Conservation (phyloP, 2,888 invertebrate species). For the Calephelis perditalis region DNA sequence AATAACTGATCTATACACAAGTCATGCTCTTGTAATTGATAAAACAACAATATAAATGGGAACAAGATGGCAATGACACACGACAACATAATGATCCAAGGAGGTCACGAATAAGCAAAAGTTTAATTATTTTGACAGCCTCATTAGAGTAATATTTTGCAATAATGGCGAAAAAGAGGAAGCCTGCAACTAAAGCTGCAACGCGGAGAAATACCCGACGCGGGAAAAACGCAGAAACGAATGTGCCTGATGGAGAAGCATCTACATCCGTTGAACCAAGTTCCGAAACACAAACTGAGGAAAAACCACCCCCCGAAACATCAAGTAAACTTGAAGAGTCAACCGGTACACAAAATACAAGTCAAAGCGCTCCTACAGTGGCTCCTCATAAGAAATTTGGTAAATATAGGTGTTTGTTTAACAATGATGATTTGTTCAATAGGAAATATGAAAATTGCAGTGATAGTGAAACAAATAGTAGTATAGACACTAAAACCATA, state of each 20-base stretch:
- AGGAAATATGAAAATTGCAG: constrained; percentile 65
- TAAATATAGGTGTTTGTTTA: constrained; percentile 73
- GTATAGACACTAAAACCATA: constrained; percentile 60
- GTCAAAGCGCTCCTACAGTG: constrained; percentile 42
- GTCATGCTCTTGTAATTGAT: not conserved
- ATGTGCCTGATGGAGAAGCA: constrained; percentile 42
- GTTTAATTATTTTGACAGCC: constrained; percentile 2
- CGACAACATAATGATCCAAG: constrained; percentile 48
- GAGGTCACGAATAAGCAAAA: constrained; percentile 48
- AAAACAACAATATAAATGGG: not conserved
- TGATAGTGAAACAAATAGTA: constrained; percentile 73
- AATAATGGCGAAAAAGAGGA: constrained; percentile 67
- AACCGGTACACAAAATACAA: constrained; percentile 37
- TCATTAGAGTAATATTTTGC: constrained; percentile 44
- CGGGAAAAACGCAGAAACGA: constrained; percentile 49
- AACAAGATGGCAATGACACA: constrained; percentile 59
- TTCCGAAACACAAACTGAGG: constrained; percentile 28
- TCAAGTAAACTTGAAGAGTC: constrained; percentile 26
- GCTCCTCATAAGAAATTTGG: constrained; percentile 77
- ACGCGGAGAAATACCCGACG: constrained; percentile 58
- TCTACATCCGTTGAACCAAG: constrained; percentile 39
- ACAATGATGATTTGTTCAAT: constrained; percentile 52
- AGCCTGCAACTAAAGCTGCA: constrained; percentile 51
- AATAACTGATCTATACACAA: too few relatives aligned
- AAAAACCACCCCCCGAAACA: constrained; percentile 32